Evolutionary conservation across 2,888 invertebrate genomes (phyloP), one percentile per base, ranked within the genome.

Genomic region (Tenthredo distinguenda): DNA sequence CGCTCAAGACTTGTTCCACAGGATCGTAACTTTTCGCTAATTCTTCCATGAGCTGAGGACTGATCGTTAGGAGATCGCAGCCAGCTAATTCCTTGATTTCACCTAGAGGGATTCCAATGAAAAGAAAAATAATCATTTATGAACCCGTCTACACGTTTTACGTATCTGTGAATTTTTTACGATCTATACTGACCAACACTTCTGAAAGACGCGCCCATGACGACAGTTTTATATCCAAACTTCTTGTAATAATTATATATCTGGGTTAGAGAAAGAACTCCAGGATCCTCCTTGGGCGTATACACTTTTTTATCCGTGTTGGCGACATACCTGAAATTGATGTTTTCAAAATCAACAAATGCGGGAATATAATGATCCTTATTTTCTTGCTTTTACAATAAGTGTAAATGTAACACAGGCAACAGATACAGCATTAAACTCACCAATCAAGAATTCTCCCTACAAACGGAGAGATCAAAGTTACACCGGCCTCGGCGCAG

Each of bases 181-280:
- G 47, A 50, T 84, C 7, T 62, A 50, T 82, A 90, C 91, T 91
- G 90, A 95, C 96, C 98, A 15, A 96, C 96, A 94, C 99, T 99
- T 87, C 99, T 96, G 95, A 99, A 99, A 0, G 99, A 99, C 1
- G 99, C 99, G 12, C 99, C 99, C 99, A 99, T 99, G 1, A 99
- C 99, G 76, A 98, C 98, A 0, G 99, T 99, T 93, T 98, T 97
- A 94, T 99, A 98, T 10, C 96, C 98, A 93, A 97, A 98, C 94
- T 99, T 99, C 94, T 99, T 99, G 94, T 99, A 99, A 93, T 99
- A 99, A 93, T 99, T 99, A 95, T 98, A 99, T 89, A 99, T 98
- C 90, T 97, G 96, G 0, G 98, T 98, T 1, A 99, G 99, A 6
- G 99, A 99, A 88, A 97, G 89, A 0, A 99, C 99, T 74, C 99